Evolutionary conservation across 2,113 vertebrate species (phyloP), one percentile per base, ranked within the genome.

Genomic region (Ctenomys sociabilis): DNA sequence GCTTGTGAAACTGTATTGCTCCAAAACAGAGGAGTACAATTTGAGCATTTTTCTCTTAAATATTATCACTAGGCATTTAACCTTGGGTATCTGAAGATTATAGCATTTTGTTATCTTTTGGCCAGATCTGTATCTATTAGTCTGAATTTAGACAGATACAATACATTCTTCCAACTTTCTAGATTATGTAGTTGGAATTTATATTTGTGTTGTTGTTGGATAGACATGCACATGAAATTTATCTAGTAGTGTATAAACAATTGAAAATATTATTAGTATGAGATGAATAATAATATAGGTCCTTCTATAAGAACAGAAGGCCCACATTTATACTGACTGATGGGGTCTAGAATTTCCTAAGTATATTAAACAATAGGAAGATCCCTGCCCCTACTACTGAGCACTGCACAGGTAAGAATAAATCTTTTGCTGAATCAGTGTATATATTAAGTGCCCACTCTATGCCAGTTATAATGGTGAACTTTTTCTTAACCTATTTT

Each of bases 61-160:
- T 24, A 57, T 21, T 83, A 16, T 77, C 40, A 35, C 77, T 68
- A 88, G 17, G 28, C 24, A 22, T 66, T 84, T 77, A n/a, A 57
- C 52, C 43, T 66, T 68, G 45, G 16, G 22, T 37, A 49, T 32
- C 8, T 32, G 16, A 19, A 85, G n/a, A 68, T 68, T 90, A 37
- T 32, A 77, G 32, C 37, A 57, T 77, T 77, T 57, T 57, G 45
- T 64, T 63, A 52, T 63, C 32, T 61, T 91, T 85, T 52, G 32
- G 22, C 32, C 40, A 80, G 66, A 30, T 90, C 11, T 43, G 0
- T 64, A 85, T 66, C 21, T 64, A 21, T 68, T 32, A 83, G 61
- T 94, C 86, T 84, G 86, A 84, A 78, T 85, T 78, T 85, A 90
- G 49, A n/a, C n/a, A n/a, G n/a, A n/a, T 45, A 30, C 73, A 83